These are phyloP conservation scores for Hemibagrus guttatus DNA, from an alignment of 2,797 vertebrate species.

Conservation along the genomic window DNA sequence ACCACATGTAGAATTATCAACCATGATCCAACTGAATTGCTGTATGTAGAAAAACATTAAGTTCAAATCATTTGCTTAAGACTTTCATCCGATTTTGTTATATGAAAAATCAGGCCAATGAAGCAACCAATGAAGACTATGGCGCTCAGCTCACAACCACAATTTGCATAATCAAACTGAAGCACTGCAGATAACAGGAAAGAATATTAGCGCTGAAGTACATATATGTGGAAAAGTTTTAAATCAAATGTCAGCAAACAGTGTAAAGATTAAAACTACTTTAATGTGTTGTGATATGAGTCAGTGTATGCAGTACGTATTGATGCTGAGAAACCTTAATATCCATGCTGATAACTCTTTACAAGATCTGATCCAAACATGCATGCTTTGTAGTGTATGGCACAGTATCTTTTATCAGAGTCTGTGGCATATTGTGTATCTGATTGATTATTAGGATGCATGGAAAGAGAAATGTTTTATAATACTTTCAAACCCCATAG, in stretches of 20 bases:
- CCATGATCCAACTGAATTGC: constrained; percentile 46
- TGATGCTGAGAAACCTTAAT: constrained; percentile 44
- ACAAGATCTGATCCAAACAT: constrained; percentile 31
- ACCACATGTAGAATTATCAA: constrained; percentile 56
- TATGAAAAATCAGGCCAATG: background rate
- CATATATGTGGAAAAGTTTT: constrained; percentile 28
- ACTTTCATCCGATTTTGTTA: background rate
- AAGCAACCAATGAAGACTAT: background rate
- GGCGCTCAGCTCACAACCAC: constrained; percentile 3
- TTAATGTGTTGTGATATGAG: constrained; percentile 22
- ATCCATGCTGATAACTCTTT: constrained; percentile 26
- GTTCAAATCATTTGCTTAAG: constrained; percentile 23
- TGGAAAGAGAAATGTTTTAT: background rate
- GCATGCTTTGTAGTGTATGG: background rate
- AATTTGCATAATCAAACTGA: constrained; percentile 2
- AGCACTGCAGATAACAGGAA: constrained; percentile 22
- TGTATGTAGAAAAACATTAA: constrained; percentile 21
- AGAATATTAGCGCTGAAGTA: constrained; percentile 25
- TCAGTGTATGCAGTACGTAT: background rate
- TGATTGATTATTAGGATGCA: background rate
- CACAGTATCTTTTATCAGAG: background rate
- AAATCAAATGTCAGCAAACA: constrained; percentile 39
- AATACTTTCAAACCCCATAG: constrained; percentile 2
- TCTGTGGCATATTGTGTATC: background rate
- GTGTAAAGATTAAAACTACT: constrained; percentile 35